These are phyloP conservation scores for Antechinus flavipes DNA, from an alignment of 2,113 vertebrate genomes.

Conservation along the genomic window DNA sequence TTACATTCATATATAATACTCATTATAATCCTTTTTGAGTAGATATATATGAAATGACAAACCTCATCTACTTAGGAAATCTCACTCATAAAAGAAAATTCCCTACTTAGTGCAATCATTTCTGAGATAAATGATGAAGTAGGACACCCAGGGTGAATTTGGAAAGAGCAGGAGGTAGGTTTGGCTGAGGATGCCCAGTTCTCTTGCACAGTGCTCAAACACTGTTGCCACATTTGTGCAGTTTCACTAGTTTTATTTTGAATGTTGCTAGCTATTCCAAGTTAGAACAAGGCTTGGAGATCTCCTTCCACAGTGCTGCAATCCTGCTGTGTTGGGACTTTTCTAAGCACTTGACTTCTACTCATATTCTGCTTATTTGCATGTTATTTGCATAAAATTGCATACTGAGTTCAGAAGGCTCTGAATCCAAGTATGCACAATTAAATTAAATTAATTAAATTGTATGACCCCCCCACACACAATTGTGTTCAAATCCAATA, in stretches of 20 bases:
- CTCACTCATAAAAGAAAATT: neutral
- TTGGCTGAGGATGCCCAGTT: neutral
- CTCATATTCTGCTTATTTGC: slow-evolving; percentile 32
- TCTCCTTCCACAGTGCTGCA: neutral
- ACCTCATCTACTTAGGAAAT: neutral
- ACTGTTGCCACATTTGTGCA: neutral
- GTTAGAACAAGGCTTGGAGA: neutral
- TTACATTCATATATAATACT: neutral
- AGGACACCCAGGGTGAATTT: neutral
- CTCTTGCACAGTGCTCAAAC: neutral
- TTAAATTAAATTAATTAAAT: slow-evolving; percentile 45
- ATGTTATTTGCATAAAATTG: slow-evolving; percentile 34
- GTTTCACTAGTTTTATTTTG: neutral
- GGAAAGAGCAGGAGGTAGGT: neutral
- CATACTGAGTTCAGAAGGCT: slow-evolving; percentile 38
- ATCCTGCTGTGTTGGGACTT: neutral
- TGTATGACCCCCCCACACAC: slow-evolving; percentile 3
- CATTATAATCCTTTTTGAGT: neutral
- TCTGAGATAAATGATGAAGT: neutral
- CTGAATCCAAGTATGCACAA: slow-evolving; percentile 43
- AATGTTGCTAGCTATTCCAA: neutral
- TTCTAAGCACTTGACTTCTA: slow-evolving; percentile 46
- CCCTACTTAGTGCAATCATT: neutral
- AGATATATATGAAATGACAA: neutral
- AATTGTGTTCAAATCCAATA: slow-evolving; percentile 48